Evolutionary conservation across 2,888 invertebrate species (phyloP).

Genomic region (Stramonita haemastoma): DNA sequence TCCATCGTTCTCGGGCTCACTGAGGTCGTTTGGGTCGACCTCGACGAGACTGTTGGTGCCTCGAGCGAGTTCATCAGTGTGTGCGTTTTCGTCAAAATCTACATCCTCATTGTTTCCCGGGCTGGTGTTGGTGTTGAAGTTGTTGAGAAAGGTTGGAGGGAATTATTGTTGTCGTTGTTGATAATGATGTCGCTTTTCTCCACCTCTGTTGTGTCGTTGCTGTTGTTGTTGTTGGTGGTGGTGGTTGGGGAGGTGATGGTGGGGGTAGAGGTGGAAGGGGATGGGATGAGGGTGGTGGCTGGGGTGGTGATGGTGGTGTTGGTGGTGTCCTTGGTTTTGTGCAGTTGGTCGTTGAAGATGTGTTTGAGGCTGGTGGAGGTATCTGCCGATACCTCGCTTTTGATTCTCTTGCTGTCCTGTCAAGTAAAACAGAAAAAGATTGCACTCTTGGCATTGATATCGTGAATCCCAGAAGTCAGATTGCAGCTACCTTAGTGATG

Average conservation of each 20-base stretch:
- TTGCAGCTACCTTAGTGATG: no score
- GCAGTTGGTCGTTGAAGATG: neutral
- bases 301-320: neutral
- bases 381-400: neutral
- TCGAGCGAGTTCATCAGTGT: neutral
- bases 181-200: neutral
- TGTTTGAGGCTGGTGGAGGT: neutral
- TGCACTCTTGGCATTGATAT: neutral
- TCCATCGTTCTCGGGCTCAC: constrained; percentile 20
- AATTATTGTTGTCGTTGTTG: neutral
- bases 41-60: constrained; percentile 16
- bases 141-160: constrained; percentile 23
- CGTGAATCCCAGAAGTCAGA: neutral
- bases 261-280: neutral
- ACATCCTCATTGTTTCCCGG: neutral
- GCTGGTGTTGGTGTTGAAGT: neutral
- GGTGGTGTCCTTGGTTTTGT: neutral
- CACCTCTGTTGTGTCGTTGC: neutral
- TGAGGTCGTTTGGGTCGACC: constrained; percentile 23
- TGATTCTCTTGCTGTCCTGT: constrained; percentile 3
- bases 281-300: neutral
- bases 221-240: constrained; percentile 14
- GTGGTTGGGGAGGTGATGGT: neutral
- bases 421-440: neutral
- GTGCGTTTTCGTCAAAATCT: constrained; percentile 12